phyloP scores from a whole-genome alignment of 64 coral and sea anemone genomes.

The Montipora capricornis region DNA sequence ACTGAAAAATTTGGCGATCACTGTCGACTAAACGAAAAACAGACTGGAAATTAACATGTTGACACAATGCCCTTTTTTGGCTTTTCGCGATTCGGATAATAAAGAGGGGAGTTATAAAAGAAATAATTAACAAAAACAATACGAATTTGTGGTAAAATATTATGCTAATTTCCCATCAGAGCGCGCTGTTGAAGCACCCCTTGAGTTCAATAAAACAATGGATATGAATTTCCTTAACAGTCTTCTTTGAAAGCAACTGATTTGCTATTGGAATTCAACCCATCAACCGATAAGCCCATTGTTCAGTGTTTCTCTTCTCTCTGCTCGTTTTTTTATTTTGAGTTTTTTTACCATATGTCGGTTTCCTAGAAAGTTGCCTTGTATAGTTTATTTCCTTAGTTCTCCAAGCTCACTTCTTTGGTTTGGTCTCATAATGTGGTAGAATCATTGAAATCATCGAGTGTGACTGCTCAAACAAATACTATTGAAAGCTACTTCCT shows the following conservation, averaged over 20 bases:
- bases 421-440: no score
- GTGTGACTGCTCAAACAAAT: background rate
- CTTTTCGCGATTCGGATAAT: no score
- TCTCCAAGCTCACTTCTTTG: background rate
- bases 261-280: constrained; percentile 14
- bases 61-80: no score
- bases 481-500: background rate
- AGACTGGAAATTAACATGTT: no score
- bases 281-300: background rate
- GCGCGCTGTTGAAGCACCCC: no score
- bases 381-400: background rate
- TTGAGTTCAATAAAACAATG: no score
- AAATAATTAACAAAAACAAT: background rate
- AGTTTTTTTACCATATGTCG: no score
- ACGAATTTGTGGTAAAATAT: background rate
- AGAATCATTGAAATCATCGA: background rate
- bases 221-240: background rate
- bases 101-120: background rate
- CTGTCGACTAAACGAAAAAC: no score
- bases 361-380: no score
- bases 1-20: no score
- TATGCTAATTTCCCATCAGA: constrained; percentile 17
- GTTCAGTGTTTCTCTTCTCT: background rate
- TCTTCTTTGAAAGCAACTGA: background rate
- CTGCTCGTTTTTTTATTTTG: background rate